Base-by-base conservation (phyloP, 1,140 invertebrate genomes). In the Euura saliciscinereae region DNA sequence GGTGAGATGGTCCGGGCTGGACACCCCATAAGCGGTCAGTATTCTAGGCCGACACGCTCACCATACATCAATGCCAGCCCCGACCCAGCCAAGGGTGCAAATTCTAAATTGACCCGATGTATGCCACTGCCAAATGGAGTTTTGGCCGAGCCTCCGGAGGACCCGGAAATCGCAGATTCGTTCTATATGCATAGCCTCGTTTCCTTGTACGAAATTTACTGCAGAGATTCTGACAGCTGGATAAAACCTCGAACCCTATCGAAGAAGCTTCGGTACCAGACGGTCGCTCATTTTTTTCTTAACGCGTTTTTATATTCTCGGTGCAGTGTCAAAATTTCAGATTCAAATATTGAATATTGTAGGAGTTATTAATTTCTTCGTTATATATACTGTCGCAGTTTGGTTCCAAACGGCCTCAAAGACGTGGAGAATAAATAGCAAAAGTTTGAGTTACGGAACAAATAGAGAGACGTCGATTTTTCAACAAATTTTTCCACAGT, bases 161-260 rank as follows among this genome's bases (percentile, higher is more conserved):
- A 28, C 28, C 0, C 28, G 28, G 28, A 28, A 28, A 28, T 28
- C 77, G 77, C 77, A 78, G 79, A 79, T 77, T 78, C 83, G 71
- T 82, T 85, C 85, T 82, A 83, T 85, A 87, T 87, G 84, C 84
- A 86, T 86, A 86, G 84, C 77, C 79, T 84, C 80, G 85, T 86
- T 87, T 87, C 86, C 86, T 85, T 80, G 79, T 80, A 74, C 75
- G 78, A 83, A 81, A 78, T 80, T 83, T 76, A 77, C 75, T 59
- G 51, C 51, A 11, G 51, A 59, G 51, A 59, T 59, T 59, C 8
- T 59, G 51, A 59, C 51, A 59, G 13, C 51, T 59, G 51, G 51
- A 59, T 59, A 59, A 4, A 59, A n/a, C 51, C 8, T 11, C 51
- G 6, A 59, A 59, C 10, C 51, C 10, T n/a, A 8, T n/a, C 51